These are phyloP conservation scores for Ceratina australensis DNA, from an alignment of 1,140 invertebrate species.

Conservation along the genomic window DNA sequence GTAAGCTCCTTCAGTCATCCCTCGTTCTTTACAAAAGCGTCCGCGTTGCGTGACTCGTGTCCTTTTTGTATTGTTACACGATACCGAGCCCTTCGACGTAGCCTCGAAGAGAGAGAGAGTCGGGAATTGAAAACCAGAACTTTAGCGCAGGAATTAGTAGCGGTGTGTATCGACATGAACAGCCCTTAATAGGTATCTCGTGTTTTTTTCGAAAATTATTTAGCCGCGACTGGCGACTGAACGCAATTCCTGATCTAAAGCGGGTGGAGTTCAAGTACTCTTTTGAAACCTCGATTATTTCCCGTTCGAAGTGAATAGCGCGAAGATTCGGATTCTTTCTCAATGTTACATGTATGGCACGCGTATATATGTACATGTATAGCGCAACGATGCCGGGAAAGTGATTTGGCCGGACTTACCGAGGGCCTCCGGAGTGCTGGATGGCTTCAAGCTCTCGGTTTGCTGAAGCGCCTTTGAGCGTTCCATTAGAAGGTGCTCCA, in stretches of 20 bases:
- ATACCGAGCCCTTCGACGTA: conserved; percentile 71
- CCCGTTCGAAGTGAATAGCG: background rate
- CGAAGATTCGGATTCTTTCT: background rate
- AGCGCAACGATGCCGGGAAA: background rate
- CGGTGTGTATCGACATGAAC: conserved; percentile 10
- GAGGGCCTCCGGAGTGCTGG: conserved; percentile 76
- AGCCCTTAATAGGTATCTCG: background rate
- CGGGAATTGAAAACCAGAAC: conserved; percentile 77
- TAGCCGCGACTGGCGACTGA: background rate
- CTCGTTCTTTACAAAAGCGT: conserved; percentile 60
- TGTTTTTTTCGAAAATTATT: background rate
- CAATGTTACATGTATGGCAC: background rate
- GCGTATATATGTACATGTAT: too few species aligned
- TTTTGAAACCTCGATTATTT: too few species aligned
- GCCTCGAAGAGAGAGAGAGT: conserved; percentile 78
- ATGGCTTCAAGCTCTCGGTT: conserved; percentile 77
- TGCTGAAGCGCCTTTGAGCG: conserved; percentile 86
- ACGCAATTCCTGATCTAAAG: conserved; percentile 44
- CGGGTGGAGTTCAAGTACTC: background rate
- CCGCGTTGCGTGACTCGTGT: conserved; percentile 66
- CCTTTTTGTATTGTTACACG: conserved; percentile 56
- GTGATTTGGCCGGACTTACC: conserved; percentile 70
- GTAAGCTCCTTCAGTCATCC: conserved; percentile 69
- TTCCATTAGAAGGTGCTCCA: conserved; percentile 89
- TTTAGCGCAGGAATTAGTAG: conserved; percentile 74